phyloP scores from a whole-genome alignment of 2,888 invertebrate genomes.

The Drosophila parthenogenetica region DNA sequence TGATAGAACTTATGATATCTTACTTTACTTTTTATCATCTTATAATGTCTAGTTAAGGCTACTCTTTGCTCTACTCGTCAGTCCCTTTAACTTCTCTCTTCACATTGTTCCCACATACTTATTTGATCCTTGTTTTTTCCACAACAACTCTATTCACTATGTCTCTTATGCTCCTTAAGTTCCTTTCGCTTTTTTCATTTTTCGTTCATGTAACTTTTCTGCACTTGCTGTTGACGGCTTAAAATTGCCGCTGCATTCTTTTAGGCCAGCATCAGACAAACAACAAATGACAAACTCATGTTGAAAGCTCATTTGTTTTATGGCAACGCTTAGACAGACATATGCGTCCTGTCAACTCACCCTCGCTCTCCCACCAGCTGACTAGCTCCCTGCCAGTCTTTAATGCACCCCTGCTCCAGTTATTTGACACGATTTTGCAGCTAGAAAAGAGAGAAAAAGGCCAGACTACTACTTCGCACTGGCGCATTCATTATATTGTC shows the following conservation, averaged over 20 bases:
- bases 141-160: background rate
- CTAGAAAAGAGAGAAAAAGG: conserved; percentile 40
- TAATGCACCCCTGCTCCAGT: conserved; percentile 53
- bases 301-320: conserved; percentile 78
- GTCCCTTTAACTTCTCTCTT: background rate
- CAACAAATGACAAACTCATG: conserved; percentile 77
- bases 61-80: background rate
- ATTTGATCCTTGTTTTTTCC: too few relatives aligned
- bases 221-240: conserved; percentile 1
- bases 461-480: conserved; percentile 45
- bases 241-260: conserved; percentile 23
- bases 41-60: too few relatives aligned
- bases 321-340: conserved; percentile 65
- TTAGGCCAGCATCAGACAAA: conserved; percentile 18
- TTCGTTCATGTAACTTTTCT: conserved; percentile 2
- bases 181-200: conserved; percentile 2
- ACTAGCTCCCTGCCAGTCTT: background rate
- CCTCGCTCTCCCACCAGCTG: background rate
- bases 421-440: conserved; percentile 78
- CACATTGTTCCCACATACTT: background rate
- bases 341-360: conserved; percentile 49
- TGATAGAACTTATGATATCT: background rate
- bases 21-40: too few relatives aligned
- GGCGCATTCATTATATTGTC: conserved; percentile 73
- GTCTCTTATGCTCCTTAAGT: background rate